Evolutionary conservation across 2,113 vertebrate genomes (phyloP).

Genomic region (Saccopteryx leptura): DNA sequence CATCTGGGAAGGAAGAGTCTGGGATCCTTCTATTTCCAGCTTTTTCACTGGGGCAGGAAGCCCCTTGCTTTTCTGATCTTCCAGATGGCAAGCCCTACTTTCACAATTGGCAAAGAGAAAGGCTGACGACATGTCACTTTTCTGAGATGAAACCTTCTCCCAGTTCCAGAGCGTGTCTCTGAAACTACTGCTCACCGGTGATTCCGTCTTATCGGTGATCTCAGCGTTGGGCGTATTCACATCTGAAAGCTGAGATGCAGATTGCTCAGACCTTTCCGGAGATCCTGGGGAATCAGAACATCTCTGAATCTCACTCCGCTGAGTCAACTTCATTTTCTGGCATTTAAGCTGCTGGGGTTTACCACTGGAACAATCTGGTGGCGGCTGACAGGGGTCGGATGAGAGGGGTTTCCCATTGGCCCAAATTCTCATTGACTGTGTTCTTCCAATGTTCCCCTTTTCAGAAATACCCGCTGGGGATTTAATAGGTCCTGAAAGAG

Average conservation of each 20-base stretch:
- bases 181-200: conserved; percentile 46
- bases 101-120: neutral
- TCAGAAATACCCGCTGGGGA: conserved; percentile 25
- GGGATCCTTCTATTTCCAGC: neutral
- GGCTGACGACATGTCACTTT: neutral
- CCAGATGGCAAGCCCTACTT: neutral
- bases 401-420: neutral
- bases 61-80: accelerated
- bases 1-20: conserved; percentile 39
- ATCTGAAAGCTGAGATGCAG: neutral
- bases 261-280: neutral
- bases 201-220: neutral
- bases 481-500: conserved; percentile 43
- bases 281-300: neutral
- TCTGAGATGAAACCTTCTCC: conserved; percentile 81
- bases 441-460: neutral
- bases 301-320: neutral
- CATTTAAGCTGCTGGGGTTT: neutral
- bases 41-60: neutral
- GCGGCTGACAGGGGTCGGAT: neutral
- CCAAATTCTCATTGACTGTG: neutral
- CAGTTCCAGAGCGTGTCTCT: conserved; percentile 81
- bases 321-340: neutral
- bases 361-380: neutral
- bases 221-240: neutral